phyloP scores from a whole-genome alignment of 2,113 vertebrate genomes.

The Myotis yumanensis region DNA sequence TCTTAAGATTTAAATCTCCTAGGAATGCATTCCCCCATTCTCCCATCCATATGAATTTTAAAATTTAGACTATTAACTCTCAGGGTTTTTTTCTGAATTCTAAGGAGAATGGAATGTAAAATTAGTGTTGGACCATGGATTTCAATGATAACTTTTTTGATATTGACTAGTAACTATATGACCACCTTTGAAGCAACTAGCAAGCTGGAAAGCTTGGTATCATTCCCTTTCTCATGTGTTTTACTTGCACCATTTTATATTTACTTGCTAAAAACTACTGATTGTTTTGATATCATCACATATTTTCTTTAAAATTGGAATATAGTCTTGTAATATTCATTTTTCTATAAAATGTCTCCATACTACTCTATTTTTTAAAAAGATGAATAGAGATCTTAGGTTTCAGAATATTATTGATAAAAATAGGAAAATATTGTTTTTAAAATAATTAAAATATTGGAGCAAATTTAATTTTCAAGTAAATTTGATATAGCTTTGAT shows the following conservation, averaged over 20 bases:
- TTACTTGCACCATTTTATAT: not conserved
- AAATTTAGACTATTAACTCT: not conserved
- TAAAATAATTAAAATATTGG: not conserved
- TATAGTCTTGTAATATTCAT: not conserved
- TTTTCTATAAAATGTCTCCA: not conserved
- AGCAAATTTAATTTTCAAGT: constrained; percentile 49
- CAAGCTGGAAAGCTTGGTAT: not conserved
- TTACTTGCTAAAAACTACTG: not conserved
- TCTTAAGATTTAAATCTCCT: not conserved
- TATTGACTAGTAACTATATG: not conserved
- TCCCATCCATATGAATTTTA: not conserved
- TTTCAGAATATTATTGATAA: not conserved
- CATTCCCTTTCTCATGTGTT: not conserved
- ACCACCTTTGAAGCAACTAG: not conserved
- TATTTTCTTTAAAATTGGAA: not conserved
- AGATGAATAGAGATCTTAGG: not conserved
- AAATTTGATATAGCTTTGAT: constrained; percentile 61
- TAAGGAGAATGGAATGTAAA: not conserved
- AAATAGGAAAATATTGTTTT: not conserved
- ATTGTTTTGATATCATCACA: not conserved
- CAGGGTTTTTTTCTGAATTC: not conserved
- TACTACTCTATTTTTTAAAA: not conserved
- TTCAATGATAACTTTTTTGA: not conserved
- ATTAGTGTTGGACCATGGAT: not conserved
- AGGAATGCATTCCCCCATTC: not conserved